These are phyloP conservation scores for Saccostrea glomerata DNA, from an alignment of 1,140 invertebrate species.

Conservation along the genomic window DNA sequence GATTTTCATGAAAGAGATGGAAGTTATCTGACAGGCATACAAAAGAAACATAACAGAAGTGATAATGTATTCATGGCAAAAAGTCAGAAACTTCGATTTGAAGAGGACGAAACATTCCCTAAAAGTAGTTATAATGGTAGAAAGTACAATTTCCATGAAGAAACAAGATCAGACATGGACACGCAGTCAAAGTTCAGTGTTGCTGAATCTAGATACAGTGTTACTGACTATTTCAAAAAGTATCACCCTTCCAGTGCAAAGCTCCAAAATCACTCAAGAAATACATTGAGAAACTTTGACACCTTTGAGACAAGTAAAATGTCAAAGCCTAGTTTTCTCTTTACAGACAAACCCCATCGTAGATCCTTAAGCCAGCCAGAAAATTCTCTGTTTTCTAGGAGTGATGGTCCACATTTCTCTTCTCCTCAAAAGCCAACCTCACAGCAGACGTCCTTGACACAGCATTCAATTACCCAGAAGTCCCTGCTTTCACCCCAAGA, in stretches of 20 bases:
- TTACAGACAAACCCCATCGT: background rate
- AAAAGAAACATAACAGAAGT: conserved; percentile 34
- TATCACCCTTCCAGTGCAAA: conserved; percentile 52
- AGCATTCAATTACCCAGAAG: conserved; percentile 11
- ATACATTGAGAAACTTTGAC: background rate
- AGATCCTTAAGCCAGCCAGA: conserved; percentile 48
- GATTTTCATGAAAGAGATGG: background rate
- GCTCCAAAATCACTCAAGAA: background rate
- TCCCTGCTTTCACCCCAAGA: conserved; percentile 49
- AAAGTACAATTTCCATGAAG: background rate
- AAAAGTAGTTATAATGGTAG: background rate
- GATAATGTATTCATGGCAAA: conserved; percentile 12
- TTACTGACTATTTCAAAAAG: conserved; percentile 70
- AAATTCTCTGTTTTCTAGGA: background rate
- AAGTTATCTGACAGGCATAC: background rate
- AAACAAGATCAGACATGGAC: background rate
- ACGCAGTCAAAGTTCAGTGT: conserved; percentile 39
- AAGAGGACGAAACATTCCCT: background rate
- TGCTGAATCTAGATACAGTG: conserved; percentile 65
- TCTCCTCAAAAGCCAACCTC: background rate
- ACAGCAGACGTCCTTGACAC: background rate
- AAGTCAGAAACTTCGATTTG: conserved; percentile 19
- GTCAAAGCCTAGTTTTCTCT: background rate
- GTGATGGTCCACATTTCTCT: conserved; percentile 19
- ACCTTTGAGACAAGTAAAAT: background rate